Evolutionary conservation across 1,140 invertebrate genomes (phyloP).

Genomic region (Papilio polyxenes): DNA sequence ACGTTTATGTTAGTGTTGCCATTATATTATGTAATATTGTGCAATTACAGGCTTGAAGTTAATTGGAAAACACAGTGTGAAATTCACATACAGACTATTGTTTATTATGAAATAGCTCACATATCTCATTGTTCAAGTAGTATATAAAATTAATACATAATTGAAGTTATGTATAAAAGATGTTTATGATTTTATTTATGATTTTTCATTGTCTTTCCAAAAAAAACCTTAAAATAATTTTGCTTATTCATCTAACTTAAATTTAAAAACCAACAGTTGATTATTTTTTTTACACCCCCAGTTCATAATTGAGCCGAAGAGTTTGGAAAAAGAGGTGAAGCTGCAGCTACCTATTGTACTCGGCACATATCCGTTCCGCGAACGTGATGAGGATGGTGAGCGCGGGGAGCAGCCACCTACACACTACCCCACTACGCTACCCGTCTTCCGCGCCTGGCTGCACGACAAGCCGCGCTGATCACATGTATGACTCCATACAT

Average conservation of each 20-base stretch:
- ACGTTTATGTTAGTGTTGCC: constrained; percentile 91
- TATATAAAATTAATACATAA: too few relatives aligned
- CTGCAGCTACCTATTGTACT: constrained; percentile 95
- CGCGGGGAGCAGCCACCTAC: constrained; percentile 82
- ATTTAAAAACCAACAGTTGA: background rate
- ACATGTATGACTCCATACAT: background rate
- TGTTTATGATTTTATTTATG: too few relatives aligned
- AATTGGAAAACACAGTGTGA: background rate
- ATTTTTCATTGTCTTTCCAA: too few relatives aligned
- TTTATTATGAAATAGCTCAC: background rate
- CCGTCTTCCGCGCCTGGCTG: constrained; percentile 95
- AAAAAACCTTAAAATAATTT: too few relatives aligned
- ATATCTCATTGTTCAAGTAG: too few relatives aligned
- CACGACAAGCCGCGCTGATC: constrained; percentile 82
- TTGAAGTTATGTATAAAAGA: too few relatives aligned
- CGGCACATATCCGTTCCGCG: constrained; percentile 94
- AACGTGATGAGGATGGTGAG: constrained; percentile 78
- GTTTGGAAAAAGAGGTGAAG: constrained; percentile 94
- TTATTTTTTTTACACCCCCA: constrained; percentile 65
- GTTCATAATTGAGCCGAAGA: constrained; percentile 95
- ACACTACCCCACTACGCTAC: constrained; percentile 94
- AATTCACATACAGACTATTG: constrained; percentile 1
- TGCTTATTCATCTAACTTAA: background rate
- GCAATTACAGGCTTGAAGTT: too few relatives aligned
- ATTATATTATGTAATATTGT: background rate